Percentiles rank a stretch among this genome's conserved stretches.
Conservation (phyloP, 2,113 vertebrate species). For the Gobius niger region DNA sequence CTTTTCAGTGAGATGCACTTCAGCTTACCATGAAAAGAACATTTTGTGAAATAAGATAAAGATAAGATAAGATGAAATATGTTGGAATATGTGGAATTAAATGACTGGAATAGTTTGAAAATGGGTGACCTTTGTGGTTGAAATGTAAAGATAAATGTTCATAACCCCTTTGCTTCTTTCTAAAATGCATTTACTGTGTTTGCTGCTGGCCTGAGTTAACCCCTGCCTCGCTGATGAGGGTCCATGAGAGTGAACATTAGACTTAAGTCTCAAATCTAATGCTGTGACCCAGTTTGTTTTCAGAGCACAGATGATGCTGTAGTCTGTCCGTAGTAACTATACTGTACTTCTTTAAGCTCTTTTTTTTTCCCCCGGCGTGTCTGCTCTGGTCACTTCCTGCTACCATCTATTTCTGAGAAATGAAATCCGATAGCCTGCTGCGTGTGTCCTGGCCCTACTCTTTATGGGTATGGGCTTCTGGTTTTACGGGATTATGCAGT, state of each 20-base stretch:
- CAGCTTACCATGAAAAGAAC: too few relatives aligned
- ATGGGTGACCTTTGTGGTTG: too few relatives aligned
- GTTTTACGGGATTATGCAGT: conserved; percentile 60
- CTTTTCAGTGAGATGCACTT: not conserved
- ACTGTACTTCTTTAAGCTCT: conserved; percentile 35
- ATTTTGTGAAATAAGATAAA: too few relatives aligned
- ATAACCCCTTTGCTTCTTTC: not conserved
- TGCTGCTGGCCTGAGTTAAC: conserved; percentile 5
- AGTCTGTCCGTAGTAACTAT: conserved; percentile 4
- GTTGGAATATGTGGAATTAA: too few relatives aligned
- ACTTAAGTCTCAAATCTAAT: not conserved
- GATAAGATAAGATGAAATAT: too few relatives aligned
- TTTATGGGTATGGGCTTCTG: conserved; percentile 54
- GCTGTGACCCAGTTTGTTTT: conserved; percentile 8
- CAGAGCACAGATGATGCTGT: not conserved
- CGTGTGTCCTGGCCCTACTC: conserved; percentile 50
- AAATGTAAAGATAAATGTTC: not conserved
- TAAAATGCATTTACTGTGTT: not conserved
- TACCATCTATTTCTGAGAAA: conserved; percentile 64
- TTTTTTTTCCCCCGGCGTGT: not conserved
- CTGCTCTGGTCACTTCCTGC: conserved; percentile 61
- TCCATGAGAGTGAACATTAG: conserved; percentile 4
- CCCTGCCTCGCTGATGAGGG: conserved; percentile 13
- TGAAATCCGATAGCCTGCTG: conserved; percentile 68
- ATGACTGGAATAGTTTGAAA: too few relatives aligned